Percentiles rank a stretch among this genome's conserved stretches.
Conservation (phyloP, 92 coral and sea anemone species). For the Heteractis magnifica region DNA sequence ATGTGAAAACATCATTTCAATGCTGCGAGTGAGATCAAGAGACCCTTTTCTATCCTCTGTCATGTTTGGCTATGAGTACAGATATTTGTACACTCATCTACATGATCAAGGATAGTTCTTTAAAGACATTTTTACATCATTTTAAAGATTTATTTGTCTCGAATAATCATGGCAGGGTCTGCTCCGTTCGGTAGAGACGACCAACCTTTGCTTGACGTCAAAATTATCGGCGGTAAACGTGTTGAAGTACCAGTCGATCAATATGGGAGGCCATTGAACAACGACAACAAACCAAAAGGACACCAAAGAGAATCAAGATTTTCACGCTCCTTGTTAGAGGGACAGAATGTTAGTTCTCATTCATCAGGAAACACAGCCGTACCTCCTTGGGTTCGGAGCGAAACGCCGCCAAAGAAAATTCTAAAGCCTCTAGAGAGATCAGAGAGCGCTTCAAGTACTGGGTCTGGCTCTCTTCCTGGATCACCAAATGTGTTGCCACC, state of each 20-base stretch:
- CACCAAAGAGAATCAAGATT: slow-evolving; percentile 20
- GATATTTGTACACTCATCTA: neutral
- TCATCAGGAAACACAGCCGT: slow-evolving; percentile 39
- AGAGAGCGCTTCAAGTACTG: slow-evolving; percentile 1
- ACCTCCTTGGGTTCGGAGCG: slow-evolving; percentile 67
- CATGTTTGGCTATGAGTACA: neutral
- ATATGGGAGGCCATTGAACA: slow-evolving; percentile 55
- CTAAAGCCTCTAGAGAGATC: slow-evolving; percentile 48
- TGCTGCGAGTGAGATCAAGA: neutral
- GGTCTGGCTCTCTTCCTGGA: slow-evolving; percentile 30
- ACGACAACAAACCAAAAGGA: neutral
- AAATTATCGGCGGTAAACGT: slow-evolving; percentile 78
- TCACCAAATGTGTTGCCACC: slow-evolving; percentile 68
- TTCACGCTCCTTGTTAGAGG: slow-evolving; percentile 28
- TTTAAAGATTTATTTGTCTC: neutral
- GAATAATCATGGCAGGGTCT: slow-evolving; percentile 60
- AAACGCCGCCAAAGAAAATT: slow-evolving; percentile 70
- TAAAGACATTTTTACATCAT: neutral
- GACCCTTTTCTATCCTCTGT: neutral
- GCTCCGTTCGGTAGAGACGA: slow-evolving; percentile 93
- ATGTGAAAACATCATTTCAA: neutral
- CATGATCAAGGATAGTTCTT: neutral
- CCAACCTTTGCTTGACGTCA: slow-evolving; percentile 73
- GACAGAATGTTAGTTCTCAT: neutral
- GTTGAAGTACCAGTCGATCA: slow-evolving; percentile 72